phyloP scores from a whole-genome alignment of 2,113 vertebrate species.

The Poecilia latipinna region DNA sequence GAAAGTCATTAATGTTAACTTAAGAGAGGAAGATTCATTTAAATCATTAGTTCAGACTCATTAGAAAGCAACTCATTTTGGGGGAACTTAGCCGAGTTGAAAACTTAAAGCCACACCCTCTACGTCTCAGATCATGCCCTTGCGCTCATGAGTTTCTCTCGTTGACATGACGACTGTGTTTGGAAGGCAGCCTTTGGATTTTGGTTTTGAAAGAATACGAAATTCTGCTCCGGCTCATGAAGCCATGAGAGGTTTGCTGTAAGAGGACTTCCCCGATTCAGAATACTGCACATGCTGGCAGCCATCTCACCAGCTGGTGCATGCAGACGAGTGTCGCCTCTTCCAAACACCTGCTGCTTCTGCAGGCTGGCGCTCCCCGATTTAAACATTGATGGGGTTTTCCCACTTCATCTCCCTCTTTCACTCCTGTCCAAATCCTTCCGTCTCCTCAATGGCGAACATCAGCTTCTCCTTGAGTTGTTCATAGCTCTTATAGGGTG shows the following conservation, averaged over 20 bases:
- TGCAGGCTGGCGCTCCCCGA: conserved; percentile 56
- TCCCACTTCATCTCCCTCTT: not conserved
- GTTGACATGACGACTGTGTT: conserved; percentile 1
- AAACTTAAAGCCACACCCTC: conserved; percentile 22
- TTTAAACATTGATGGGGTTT: conserved; percentile 38
- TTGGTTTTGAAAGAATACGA: conserved; percentile 37
- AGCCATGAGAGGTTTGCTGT: conserved; percentile 19
- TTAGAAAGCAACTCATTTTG: conserved; percentile 19
- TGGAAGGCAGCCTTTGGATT: conserved; percentile 26
- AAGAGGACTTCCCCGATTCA: conserved; percentile 1
- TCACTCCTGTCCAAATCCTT: conserved; percentile 97
- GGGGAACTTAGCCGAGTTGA: conserved; percentile 20
- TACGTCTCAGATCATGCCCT: not conserved
- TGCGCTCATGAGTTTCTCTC: not conserved
- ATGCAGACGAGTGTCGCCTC: conserved; percentile 15
- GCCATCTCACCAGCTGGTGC: conserved; percentile 2
- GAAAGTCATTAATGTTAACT: not conserved
- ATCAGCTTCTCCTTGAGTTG: conserved; percentile 97
- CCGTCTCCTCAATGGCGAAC: conserved; percentile 98
- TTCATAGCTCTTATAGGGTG: conserved; percentile 98
- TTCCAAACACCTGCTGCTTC: not conserved
- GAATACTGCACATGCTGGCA: conserved; percentile 27
- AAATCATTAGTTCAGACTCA: conserved; percentile 10
- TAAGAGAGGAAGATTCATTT: conserved; percentile 1
- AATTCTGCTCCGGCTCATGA: not conserved